Conservation (phyloP, 2,113 vertebrate species). For the Columba livia region DNA sequence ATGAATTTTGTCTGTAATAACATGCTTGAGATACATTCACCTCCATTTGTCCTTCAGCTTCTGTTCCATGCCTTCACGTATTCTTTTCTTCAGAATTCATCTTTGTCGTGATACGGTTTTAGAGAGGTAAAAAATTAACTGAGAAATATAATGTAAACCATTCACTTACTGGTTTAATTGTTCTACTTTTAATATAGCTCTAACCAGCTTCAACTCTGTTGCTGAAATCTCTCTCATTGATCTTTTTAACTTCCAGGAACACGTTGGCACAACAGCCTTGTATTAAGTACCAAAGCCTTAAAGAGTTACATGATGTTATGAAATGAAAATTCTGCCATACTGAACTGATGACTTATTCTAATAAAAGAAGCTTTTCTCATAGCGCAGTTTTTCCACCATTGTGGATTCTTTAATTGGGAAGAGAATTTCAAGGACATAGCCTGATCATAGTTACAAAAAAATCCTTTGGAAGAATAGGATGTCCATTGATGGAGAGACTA, state of each 20-base stretch:
- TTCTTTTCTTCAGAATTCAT: neutral
- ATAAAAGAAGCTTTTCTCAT: constrained; percentile 28
- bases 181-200: neutral
- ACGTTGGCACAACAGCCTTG: neutral
- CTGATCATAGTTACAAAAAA: neutral
- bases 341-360: constrained; percentile 29
- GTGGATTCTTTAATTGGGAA: neutral
- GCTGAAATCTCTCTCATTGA: constrained; percentile 8
- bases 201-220: neutral
- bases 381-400: neutral
- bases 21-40: neutral
- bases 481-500: neutral
- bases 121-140: neutral
- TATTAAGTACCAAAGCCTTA: neutral
- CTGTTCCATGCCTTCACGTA: neutral
- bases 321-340: neutral
- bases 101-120: neutral
- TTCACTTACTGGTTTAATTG: neutral
- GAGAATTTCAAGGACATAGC: neutral
- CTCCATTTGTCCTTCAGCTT: neutral
- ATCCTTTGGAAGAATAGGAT: neutral
- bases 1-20: neutral
- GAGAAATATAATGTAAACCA: neutral
- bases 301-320: neutral
- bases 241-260: constrained; percentile 20